A percentile compares a stretch with the other conserved stretches of the same genome.
phyloP scores from a whole-genome alignment of 2,888 invertebrate species.

The Ectobius pallidus region DNA sequence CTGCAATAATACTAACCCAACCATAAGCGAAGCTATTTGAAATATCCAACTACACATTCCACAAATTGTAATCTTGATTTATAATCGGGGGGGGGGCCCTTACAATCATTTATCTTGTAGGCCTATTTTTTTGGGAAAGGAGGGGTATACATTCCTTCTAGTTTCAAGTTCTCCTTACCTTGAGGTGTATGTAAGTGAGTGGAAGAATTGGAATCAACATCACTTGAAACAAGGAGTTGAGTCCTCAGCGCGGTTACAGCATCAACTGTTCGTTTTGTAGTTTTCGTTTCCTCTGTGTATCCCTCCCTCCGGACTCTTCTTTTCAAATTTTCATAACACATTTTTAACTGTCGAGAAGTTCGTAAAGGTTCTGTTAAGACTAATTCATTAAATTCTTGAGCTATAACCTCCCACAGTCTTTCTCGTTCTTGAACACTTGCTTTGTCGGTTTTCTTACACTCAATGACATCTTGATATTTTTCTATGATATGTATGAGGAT shows the following conservation, averaged over 20 bases:
- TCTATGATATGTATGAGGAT: conserved; percentile 39
- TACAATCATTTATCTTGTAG: no score
- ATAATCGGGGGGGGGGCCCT: no score
- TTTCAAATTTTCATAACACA: conserved; percentile 40
- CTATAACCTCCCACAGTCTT: conserved; percentile 35
- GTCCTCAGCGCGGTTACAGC: background rate
- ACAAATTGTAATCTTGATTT: no score
- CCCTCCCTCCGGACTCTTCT: conserved; percentile 31
- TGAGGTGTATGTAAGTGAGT: conserved; percentile 7
- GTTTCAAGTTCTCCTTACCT: no score
- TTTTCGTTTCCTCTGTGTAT: conserved; percentile 3
- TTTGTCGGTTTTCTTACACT: conserved; percentile 38
- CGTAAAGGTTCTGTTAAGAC: conserved; percentile 32
- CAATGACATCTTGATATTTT: conserved; percentile 36
- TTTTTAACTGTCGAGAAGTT: conserved; percentile 36
- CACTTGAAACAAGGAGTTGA: conserved; percentile 16
- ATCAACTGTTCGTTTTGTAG: background rate
- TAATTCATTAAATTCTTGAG: conserved; percentile 39
- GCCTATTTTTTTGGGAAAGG: no score
- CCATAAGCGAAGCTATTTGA: no score
- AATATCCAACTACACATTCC: no score
- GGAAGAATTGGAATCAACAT: conserved; percentile 34
- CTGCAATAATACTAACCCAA: no score
- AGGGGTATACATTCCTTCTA: no score
- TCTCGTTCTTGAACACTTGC: conserved; percentile 35